A percentile compares a stretch with the other conserved stretches of the same genome.
phyloP scores from a whole-genome alignment of 2,797 vertebrate genomes.

The Bufotes viridis region DNA sequence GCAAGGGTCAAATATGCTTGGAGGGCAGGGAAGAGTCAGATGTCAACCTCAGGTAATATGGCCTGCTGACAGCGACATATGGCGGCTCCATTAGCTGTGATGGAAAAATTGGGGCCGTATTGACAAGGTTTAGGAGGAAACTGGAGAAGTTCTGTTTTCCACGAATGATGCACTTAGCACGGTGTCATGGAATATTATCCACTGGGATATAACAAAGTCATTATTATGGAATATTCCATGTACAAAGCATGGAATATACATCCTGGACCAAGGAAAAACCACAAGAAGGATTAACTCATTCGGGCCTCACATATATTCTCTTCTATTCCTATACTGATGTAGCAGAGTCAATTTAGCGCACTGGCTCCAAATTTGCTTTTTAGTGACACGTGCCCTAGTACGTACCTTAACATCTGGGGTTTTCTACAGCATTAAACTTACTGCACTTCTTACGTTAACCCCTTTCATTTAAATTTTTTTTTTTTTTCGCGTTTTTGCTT shows the following conservation, averaged over 20 bases:
- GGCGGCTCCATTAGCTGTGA: conserved; percentile 8
- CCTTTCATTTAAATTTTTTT: no score
- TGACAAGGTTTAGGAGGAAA: conserved; percentile 32
- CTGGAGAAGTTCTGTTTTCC: background rate
- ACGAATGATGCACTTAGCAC: background rate
- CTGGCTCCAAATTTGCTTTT: background rate
- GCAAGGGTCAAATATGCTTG: background rate
- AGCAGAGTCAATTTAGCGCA: background rate
- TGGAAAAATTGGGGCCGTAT: conserved; percentile 9
- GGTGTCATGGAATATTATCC: conserved; percentile 12
- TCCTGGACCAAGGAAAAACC: background rate
- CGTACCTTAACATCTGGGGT: background rate
- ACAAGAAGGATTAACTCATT: conserved; percentile 59
- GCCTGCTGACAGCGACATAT: conserved; percentile 25
- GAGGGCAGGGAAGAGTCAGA: conserved; percentile 9
- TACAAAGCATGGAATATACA: background rate
- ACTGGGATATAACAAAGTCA: background rate
- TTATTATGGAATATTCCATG: conserved; percentile 6
- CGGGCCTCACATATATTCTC: conserved; percentile 72
- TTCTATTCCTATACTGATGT: background rate
- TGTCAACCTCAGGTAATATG: conserved; percentile 3
- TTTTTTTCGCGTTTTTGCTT: no score
- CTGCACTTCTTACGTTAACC: no score
- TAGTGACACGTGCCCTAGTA: background rate
- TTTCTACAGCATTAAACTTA: background rate